phyloP scores from a whole-genome alignment of 2,888 invertebrate species.

The Eulithis prunata region DNA sequence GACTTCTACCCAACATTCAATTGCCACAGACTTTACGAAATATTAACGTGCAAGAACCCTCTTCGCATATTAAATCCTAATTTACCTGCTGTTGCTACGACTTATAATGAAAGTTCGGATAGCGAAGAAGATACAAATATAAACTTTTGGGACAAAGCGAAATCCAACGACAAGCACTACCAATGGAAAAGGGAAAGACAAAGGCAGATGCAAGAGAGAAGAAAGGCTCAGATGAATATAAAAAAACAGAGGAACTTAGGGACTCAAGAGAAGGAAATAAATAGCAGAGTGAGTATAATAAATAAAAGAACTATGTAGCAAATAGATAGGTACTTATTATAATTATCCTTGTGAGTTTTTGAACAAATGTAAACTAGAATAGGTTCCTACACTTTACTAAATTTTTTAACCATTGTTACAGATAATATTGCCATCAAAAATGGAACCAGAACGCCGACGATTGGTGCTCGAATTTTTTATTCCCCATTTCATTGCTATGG shows the following conservation, averaged over 20 bases:
- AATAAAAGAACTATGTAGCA: too few relatives aligned
- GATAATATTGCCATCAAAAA: slow-evolving; percentile 70
- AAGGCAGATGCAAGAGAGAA: slow-evolving; percentile 68
- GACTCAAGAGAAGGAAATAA: slow-evolving; percentile 72
- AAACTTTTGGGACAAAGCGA: slow-evolving; percentile 78
- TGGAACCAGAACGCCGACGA: slow-evolving; percentile 86
- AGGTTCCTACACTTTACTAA: not conserved
- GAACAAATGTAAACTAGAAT: too few relatives aligned
- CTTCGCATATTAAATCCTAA: slow-evolving; percentile 77
- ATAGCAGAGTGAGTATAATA: slow-evolving; percentile 81
- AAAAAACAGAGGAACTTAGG: slow-evolving; percentile 62
- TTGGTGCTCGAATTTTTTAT: slow-evolving; percentile 88
- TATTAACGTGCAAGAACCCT: slow-evolving; percentile 84
- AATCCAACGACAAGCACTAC: slow-evolving; percentile 78
- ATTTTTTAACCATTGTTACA: slow-evolving; percentile 50
- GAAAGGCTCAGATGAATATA: slow-evolving; percentile 57
- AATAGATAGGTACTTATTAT: too few relatives aligned
- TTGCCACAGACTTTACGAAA: slow-evolving; percentile 83
- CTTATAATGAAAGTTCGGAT: slow-evolving; percentile 61
- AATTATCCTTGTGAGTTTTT: too few relatives aligned
- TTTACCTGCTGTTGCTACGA: slow-evolving; percentile 54
- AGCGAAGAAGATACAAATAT: slow-evolving; percentile 69
- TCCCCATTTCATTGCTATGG: slow-evolving; percentile 88
- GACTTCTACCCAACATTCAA: slow-evolving; percentile 88
- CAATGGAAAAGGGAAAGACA: slow-evolving; percentile 75